Base-by-base conservation (phyloP, 2,888 invertebrate genomes). In the Anthophora plumipes region DNA sequence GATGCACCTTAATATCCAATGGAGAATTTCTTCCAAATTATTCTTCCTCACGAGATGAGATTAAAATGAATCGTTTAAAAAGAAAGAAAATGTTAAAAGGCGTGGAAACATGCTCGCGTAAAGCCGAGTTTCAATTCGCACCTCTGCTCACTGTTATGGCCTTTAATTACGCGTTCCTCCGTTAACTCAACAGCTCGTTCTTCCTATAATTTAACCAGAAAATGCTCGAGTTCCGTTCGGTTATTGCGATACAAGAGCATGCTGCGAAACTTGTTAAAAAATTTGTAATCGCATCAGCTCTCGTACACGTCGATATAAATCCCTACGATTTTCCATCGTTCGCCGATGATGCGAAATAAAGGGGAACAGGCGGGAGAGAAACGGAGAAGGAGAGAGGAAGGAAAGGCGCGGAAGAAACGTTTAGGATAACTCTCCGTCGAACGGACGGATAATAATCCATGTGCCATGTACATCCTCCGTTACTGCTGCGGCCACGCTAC, bases 401-500 rank as follows among this genome's bases (percentile, higher is more conserved):
- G 52, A 63, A 43, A 64, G 68, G 57, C 74, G 67, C 85, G 84
- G 82, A 84, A 77, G 84, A 80, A 83, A 86, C 89, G 89, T 87
- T 88, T 88, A 88, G 87, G 85, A 82, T 83, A 84, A 83, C 89
- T 85, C 85, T 78, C 68, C 57, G 71, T 82, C 78, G 88, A 86
- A 85, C 77, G 80, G 80, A 79, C 77, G 88, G 87, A 87, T 88
- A 88, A 88, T 88, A 87, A 88, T 88, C 88, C 87, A 71, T 77
- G 82, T 71, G 70, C 84, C 85, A 82, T 82, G 85, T 84, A 84
- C 81, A 87, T 88, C 77, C 87, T 82, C 82, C 72, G 86, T 88
- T 88, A 84, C 83, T 76, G 83, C 70, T 80, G 80, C 83, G 75
- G 79, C 89, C 88, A 90, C 89, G 86, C 89, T 90, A 85, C 88